phyloP scores from a whole-genome alignment of 2,888 invertebrate genomes.

The Schrankia costaestrigalis region DNA sequence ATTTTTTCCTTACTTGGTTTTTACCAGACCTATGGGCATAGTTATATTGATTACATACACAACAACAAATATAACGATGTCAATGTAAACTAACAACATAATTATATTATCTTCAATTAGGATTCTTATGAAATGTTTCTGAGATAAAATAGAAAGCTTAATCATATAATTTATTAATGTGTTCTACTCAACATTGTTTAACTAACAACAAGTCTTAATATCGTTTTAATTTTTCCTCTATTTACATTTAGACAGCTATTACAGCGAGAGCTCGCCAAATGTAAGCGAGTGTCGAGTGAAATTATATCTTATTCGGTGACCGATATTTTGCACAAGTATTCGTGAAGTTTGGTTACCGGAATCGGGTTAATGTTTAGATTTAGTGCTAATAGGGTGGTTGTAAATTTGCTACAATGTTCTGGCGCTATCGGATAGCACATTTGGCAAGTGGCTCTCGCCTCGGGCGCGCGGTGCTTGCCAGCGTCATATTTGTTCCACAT shows the following conservation, averaged over 20 bases:
- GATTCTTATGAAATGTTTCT: too few relatives aligned
- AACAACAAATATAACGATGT: too few relatives aligned
- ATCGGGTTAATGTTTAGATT: conserved; percentile 80
- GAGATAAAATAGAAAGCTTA: too few relatives aligned
- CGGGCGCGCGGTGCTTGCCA: conserved; percentile 57
- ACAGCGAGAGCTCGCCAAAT: conserved; percentile 35
- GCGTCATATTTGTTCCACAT: conserved; percentile 62
- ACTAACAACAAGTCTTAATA: neutral
- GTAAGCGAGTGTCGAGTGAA: conserved; percentile 44
- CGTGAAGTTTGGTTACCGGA: conserved; percentile 72
- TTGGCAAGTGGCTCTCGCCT: conserved; percentile 68
- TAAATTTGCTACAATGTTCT: conserved; percentile 76
- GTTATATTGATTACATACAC: too few relatives aligned
- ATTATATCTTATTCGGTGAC: conserved; percentile 54
- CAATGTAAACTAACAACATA: too few relatives aligned
- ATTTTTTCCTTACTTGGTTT: too few relatives aligned
- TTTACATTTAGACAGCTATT: conserved; percentile 36
- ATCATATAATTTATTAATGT: too few relatives aligned
- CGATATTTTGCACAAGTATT: conserved; percentile 62
- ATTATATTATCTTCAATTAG: too few relatives aligned
- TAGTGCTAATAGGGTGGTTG: conserved; percentile 79
- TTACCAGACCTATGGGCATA: too few relatives aligned
- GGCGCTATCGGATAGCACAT: conserved; percentile 77
- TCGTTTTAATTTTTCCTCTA: conserved; percentile 10
- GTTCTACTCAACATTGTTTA: too few relatives aligned